phyloP scores from a whole-genome alignment of 2,113 vertebrate genomes.

The Chloroceryle aenea region DNA sequence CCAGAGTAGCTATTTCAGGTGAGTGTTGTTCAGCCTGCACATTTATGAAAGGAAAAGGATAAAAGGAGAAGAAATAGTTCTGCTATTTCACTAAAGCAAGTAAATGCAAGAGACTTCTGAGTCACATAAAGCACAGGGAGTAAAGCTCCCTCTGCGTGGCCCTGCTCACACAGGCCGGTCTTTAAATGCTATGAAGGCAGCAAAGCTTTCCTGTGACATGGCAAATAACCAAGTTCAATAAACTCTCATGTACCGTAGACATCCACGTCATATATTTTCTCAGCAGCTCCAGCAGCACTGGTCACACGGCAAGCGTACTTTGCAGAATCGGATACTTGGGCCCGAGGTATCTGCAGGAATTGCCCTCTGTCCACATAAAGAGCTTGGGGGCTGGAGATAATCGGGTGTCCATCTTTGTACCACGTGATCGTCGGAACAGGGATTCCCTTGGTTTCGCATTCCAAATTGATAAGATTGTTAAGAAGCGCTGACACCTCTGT shows the following conservation, averaged over 20 bases:
- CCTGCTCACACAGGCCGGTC: neutral
- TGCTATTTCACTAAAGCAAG: neutral
- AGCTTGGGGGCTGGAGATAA: slow-evolving; percentile 82
- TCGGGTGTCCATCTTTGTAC: slow-evolving; percentile 82
- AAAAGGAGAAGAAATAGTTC: neutral
- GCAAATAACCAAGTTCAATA: neutral
- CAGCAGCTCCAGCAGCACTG: slow-evolving; percentile 83
- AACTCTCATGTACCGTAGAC: slow-evolving; percentile 82
- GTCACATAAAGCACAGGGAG: neutral
- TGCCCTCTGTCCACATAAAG: slow-evolving; percentile 88
- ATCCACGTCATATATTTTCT: slow-evolving; percentile 86
- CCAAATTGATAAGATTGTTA: slow-evolving; percentile 82
- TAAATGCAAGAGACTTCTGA: neutral
- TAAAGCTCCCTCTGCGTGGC: neutral
- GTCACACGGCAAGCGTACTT: slow-evolving; percentile 84
- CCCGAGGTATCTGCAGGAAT: slow-evolving; percentile 86
- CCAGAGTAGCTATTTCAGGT: neutral
- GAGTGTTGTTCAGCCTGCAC: neutral
- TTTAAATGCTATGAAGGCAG: neutral
- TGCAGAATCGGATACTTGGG: slow-evolving; percentile 85
- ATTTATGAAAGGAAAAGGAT: neutral
- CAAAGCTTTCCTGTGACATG: neutral
- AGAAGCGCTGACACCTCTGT: slow-evolving; percentile 82
- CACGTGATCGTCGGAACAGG: slow-evolving; percentile 90
- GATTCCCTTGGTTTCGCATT: slow-evolving; percentile 89